phyloP scores from a whole-genome alignment of 2,797 vertebrate species.

The Protosalanx chinensis region DNA sequence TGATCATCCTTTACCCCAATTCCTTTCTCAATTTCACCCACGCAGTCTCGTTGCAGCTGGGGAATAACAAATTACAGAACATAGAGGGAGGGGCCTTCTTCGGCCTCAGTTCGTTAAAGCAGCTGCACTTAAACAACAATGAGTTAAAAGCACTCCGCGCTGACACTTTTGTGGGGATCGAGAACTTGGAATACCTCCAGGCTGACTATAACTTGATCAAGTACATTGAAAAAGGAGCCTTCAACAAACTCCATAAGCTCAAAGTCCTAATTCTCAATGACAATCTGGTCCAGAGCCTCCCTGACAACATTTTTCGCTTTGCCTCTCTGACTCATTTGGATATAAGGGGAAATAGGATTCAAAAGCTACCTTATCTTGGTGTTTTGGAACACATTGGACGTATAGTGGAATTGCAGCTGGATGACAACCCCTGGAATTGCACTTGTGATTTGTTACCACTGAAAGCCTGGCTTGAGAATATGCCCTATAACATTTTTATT shows the following conservation, averaged over 20 bases:
- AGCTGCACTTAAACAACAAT: slow-evolving; percentile 98
- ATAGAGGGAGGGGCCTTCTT: slow-evolving; percentile 95
- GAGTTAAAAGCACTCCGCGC: slow-evolving; percentile 94
- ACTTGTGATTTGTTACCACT: slow-evolving; percentile 95
- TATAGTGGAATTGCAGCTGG: slow-evolving; percentile 93
- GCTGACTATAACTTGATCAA: slow-evolving; percentile 99
- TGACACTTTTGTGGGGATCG: slow-evolving; percentile 96
- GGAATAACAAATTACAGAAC: slow-evolving; percentile 98
- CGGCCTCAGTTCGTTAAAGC: slow-evolving; percentile 93
- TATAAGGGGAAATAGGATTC: slow-evolving; percentile 96
- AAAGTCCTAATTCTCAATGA: slow-evolving; percentile 99
- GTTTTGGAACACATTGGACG: slow-evolving; percentile 96
- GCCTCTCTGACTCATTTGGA: slow-evolving; percentile 97
- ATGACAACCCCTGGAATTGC: slow-evolving; percentile 99
- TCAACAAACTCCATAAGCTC: slow-evolving; percentile 97
- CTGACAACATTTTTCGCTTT: slow-evolving; percentile 98
- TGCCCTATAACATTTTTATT: slow-evolving; percentile 98
- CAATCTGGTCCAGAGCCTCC: slow-evolving; percentile 93
- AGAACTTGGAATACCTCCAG: slow-evolving; percentile 99
- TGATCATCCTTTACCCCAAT: slow-evolving; percentile 94
- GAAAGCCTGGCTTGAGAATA: slow-evolving; percentile 98
- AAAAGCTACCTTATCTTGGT: slow-evolving; percentile 95
- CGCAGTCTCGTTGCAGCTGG: slow-evolving; percentile 94
- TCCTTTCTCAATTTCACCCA: slow-evolving; percentile 96
- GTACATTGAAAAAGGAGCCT: slow-evolving; percentile 96